These are phyloP conservation scores for Hypotaenidia philippensis DNA, from an alignment of 2,797 vertebrate genomes.

Conservation along the genomic window DNA sequence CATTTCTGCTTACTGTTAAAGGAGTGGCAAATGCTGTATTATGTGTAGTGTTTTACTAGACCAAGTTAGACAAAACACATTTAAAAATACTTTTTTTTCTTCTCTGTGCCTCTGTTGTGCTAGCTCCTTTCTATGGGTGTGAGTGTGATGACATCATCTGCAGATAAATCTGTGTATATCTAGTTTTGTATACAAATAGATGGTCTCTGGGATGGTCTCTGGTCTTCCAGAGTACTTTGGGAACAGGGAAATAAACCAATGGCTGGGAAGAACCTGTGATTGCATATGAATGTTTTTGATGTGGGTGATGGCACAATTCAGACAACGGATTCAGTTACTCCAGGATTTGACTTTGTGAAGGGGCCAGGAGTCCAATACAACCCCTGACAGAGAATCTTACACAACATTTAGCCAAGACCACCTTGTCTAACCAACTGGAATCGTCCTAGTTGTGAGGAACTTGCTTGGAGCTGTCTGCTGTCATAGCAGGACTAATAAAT, in stretches of 20 bases:
- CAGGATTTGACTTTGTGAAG: neutral
- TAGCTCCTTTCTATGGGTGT: neutral
- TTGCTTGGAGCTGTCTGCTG: neutral
- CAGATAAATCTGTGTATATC: neutral
- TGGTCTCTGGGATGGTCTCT: neutral
- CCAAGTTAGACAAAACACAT: slow-evolving; percentile 9
- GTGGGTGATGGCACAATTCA: neutral
- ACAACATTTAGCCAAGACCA: neutral
- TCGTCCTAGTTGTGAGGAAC: neutral
- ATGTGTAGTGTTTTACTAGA: neutral
- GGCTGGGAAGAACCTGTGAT: neutral
- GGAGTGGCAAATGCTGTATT: slow-evolving; percentile 41
- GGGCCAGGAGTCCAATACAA: neutral
- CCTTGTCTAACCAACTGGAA: neutral
- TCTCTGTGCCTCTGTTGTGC: neutral
- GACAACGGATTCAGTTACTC: neutral
- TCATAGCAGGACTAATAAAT: neutral
- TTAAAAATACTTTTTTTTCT: neutral
- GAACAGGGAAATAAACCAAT: neutral
- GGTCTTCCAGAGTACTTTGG: neutral
- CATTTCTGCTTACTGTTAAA: neutral
- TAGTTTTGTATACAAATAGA: neutral
- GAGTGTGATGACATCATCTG: neutral
- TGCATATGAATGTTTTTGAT: neutral
- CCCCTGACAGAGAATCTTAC: neutral